Percentiles rank a stretch among this genome's conserved stretches.
Evolutionary conservation across 2,113 vertebrate genomes (phyloP).

Genomic region (Myxocyprinus asiaticus): DNA sequence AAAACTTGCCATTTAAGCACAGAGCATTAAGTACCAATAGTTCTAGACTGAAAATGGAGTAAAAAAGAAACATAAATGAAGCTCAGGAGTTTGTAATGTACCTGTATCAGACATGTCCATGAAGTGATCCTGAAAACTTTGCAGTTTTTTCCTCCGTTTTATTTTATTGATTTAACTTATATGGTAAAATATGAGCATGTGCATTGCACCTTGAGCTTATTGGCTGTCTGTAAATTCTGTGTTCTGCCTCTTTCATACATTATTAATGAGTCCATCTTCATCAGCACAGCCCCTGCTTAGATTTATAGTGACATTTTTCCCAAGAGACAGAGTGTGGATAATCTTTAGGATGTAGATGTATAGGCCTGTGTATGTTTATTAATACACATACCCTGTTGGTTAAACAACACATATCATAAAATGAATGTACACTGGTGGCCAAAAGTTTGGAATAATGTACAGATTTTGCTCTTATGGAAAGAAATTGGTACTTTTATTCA

Average conservation of each 20-base stretch:
- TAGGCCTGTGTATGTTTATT: background rate
- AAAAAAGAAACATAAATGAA: background rate
- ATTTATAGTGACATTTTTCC: constrained; percentile 19
- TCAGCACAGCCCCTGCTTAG: background rate
- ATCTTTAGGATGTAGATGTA: background rate
- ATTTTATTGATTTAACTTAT: background rate
- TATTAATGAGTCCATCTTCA: constrained; percentile 4
- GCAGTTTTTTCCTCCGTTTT: background rate
- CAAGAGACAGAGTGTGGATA: constrained; percentile 1
- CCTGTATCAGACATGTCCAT: background rate
- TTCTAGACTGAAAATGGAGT: background rate
- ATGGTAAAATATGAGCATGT: background rate
- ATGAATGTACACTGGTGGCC: too few relatives aligned
- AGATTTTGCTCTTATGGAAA: too few relatives aligned
- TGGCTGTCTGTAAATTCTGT: background rate
- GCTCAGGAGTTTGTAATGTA: background rate
- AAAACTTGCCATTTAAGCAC: too few relatives aligned
- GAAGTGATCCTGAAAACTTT: background rate
- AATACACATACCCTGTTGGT: background rate
- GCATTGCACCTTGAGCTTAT: background rate
- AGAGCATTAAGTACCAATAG: background rate
- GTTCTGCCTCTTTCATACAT: background rate
- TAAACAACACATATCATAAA: background rate
- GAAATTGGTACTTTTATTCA: too few relatives aligned
- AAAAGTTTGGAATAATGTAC: too few relatives aligned